Percentiles rank a stretch among this genome's conserved stretches.
These are phyloP conservation scores for Apostichopus japonicus DNA, from an alignment of 35 echinoderm and acorn worm species.

Conservation along the genomic window DNA sequence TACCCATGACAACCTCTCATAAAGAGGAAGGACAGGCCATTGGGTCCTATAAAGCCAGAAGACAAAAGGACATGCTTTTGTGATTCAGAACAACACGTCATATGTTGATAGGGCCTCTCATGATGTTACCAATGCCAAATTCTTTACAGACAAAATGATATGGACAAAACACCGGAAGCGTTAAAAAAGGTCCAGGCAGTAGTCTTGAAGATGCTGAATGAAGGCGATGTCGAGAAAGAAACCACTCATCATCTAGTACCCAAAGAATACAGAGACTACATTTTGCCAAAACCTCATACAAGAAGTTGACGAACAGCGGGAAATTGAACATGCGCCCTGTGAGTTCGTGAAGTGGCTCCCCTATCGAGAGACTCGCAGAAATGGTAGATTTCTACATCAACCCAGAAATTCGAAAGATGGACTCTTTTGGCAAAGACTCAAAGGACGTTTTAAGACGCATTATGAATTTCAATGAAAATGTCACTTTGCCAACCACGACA, in stretches of 20 bases:
- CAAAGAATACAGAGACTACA: neutral
- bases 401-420: neutral
- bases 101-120: no score
- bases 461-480: no score
- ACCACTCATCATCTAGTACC: neutral
- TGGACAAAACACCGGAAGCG: neutral
- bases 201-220: neutral
- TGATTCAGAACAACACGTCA: no score
- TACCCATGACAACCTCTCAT: no score
- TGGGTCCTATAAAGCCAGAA: no score
- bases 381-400: constrained; percentile 1
- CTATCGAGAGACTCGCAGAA: neutral
- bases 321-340: neutral
- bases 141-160: neutral
- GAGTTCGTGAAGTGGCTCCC: neutral
- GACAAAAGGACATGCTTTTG: no score
- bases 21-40: no score
- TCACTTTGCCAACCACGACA: no score
- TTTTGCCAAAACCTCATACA: neutral
- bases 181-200: neutral
- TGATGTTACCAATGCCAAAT: no score
- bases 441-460: neutral
- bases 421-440: constrained; percentile 25
- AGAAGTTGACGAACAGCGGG: neutral
- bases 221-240: neutral